phyloP scores from a whole-genome alignment of 2,797 vertebrate genomes.

The Lemur catta region DNA sequence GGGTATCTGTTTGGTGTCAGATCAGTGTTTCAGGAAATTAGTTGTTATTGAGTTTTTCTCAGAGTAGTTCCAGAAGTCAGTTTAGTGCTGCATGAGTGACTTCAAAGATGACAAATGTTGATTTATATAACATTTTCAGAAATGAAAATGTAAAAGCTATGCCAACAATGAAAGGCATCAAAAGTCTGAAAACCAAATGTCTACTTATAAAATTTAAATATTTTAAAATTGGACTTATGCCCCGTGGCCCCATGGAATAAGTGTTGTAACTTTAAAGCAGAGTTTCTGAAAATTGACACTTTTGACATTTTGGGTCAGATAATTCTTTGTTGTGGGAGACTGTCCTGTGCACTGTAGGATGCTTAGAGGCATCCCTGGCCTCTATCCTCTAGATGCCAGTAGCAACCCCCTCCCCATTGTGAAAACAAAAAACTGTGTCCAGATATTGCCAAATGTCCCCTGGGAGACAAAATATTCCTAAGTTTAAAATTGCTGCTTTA shows the following conservation, averaged over 20 bases:
- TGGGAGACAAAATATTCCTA: not conserved
- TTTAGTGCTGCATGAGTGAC: conserved; percentile 20
- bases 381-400: not conserved
- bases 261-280: conserved; percentile 32
- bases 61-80: conserved; percentile 43
- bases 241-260: not conserved
- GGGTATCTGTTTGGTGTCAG: not conserved
- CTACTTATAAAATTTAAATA: conserved; percentile 13
- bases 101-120: not conserved
- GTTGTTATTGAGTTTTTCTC: conserved; percentile 27
- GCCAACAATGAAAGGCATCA: not conserved
- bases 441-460: not conserved
- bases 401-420: not conserved
- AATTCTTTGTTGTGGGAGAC: not conserved
- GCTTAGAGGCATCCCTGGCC: not conserved
- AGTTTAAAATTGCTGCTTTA: conserved; percentile 34
- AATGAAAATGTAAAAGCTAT: conserved; percentile 29
- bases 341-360: not conserved
- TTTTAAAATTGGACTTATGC: not conserved
- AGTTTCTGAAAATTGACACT: not conserved
- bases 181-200: conserved; percentile 36
- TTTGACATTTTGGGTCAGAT: not conserved
- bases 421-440: not conserved
- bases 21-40: conserved; percentile 35
- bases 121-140: not conserved